phyloP scores from a whole-genome alignment of 2,797 vertebrate genomes.

The Gymnodraco acuticeps region DNA sequence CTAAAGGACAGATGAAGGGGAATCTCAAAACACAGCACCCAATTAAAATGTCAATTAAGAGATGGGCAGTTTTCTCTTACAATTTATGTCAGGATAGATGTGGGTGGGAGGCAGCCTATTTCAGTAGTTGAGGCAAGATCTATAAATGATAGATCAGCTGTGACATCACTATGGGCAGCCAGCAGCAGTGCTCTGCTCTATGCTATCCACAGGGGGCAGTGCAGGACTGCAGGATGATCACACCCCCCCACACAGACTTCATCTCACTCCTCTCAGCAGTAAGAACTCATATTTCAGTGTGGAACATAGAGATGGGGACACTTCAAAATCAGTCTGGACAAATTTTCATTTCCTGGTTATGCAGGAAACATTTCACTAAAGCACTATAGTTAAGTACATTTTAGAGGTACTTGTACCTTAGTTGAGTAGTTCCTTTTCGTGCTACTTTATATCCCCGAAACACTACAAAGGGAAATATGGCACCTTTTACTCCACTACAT shows the following conservation, averaged over 20 bases:
- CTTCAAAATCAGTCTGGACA: neutral
- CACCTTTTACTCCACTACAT: too few relatives aligned
- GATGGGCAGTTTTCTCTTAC: neutral
- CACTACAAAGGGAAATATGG: too few relatives aligned
- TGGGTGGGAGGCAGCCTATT: conserved; percentile 27
- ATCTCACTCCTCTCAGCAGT: conserved; percentile 18
- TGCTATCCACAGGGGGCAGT: conserved; percentile 83
- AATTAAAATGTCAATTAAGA: conserved; percentile 39
- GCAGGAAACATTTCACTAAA: neutral
- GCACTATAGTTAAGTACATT: too few relatives aligned
- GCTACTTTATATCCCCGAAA: too few relatives aligned
- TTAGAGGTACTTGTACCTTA: too few relatives aligned
- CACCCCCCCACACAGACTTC: neutral
- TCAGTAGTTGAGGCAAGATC: conserved; percentile 59
- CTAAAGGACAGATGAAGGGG: conserved; percentile 43
- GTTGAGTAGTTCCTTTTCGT: too few relatives aligned
- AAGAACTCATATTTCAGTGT: conserved; percentile 9
- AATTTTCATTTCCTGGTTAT: neutral
- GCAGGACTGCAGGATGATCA: conserved; percentile 47
- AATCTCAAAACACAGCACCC: conserved; percentile 1
- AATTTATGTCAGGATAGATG: neutral
- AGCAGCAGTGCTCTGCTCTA: conserved; percentile 58
- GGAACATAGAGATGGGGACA: neutral
- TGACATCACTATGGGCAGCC: conserved; percentile 61
- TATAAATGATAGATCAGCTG: conserved; percentile 79